Base-by-base conservation (phyloP, 2,888 invertebrate genomes). In the Macrophya alboannulata region DNA sequence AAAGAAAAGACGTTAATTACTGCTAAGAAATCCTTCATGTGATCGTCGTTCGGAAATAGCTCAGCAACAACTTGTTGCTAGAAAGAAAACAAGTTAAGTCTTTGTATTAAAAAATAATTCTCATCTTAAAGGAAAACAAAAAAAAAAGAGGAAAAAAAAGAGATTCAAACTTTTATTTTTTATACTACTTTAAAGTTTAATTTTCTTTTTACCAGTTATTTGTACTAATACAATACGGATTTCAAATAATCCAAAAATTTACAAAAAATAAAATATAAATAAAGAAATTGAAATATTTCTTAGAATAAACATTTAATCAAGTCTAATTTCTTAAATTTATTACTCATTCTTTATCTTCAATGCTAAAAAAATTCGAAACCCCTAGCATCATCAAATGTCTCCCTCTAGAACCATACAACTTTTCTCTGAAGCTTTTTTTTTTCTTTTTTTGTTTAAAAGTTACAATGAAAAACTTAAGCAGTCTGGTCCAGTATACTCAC, bases 21-120 rank as follows among this genome's bases (percentile, higher is more conserved):
- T 8, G 77, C 86, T 59, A 93, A 87, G 31, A 92, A 84, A 0
- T 90, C 85, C 51, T 89, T 87, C 84, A 93, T 89, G 1, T 85
- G 71, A 0, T 43, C 10, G 51, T 92, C 90, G 0, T 88, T 79
- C 9, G 92, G 91, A 86, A 92, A 93, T 12, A 93, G 65, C 4
- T 43, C 74, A 0, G 91, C 87, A 2, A 93, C 90, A 31, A 91
- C 87, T 4, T 17, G 2, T 5, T 77, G 51, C 93, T 92, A 88
- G 90, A 74, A 84, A 9, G 10, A 59, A 79, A 45, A 83, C 25
- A 48, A 65, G 84, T 15, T 21, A 48, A 65, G 84, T 15, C 3
- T 43, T n/a, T 40, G 12, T 76, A 25, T 43, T n/a, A 45, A 25
- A 25, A 74, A 74, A 43, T 25, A 2, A 62, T 25, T 62, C 62